Base-by-base conservation (phyloP, 2,113 vertebrate species). In the Illadopsis cleaveri region DNA sequence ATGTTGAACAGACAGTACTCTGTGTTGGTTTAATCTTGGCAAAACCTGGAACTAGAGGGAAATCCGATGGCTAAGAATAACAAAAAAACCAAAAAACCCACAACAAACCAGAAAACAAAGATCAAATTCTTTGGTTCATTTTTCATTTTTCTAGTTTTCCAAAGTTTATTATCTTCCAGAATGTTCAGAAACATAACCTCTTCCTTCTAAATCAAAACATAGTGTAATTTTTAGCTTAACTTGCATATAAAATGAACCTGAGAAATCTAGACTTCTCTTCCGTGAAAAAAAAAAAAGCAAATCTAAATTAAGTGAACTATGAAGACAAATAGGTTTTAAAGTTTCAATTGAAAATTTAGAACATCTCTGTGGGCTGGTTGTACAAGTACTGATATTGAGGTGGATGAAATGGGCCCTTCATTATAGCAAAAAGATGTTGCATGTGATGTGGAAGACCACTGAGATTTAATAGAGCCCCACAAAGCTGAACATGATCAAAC, bases 1-100 rank as follows among this genome's bases (percentile, higher is more conserved):
- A 23, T 64, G 5, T 6, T 35, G 23, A 56, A 21, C 18, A 45
- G 45, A n/a, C 5, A 80, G 12, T 37, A 12, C 4, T 54, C 23
- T 7, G 5, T 30, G 4, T 8, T 56, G 27, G 18, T n/a, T 66
- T 89, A 61, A 24, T 17, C 35, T 15, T 65, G 54, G 5, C 24
- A 28, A 82, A 90, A 50, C 5, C 10, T 38, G 33, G 31, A 79
- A 82, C 1, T 61, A 40, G 21, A 79, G 42, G 42, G 11, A 85
- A 69, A 81, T n/a, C 10, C 25, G 66, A 3, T 4, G 9, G 14
- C 28, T 68, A 64, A 62, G 8, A 28, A 25, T 6, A 80, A 56
- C 3, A 21, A 27, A 75, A 27, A 12, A 3, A 0, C 4, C 0
- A 2, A 3, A 40, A 54, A 31, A 5, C 1, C 5, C 7, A 7